Percentiles rank a stretch among this genome's conserved stretches.
Conservation (phyloP, 2,113 vertebrate species). For the Gadus chalcogrammus region DNA sequence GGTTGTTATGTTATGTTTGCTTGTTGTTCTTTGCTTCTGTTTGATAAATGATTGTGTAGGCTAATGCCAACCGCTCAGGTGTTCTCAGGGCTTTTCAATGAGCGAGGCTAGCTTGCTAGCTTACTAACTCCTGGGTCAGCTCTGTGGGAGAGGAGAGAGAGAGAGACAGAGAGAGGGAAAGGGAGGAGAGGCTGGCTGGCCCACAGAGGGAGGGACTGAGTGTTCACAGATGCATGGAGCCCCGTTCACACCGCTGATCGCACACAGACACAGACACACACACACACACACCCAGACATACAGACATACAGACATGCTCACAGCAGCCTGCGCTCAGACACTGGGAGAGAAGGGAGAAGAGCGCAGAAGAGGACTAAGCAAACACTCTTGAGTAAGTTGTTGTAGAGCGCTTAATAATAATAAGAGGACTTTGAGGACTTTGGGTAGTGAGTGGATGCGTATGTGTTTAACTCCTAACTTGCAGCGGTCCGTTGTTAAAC, state of each 20-base stretch:
- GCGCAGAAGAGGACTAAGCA: neutral
- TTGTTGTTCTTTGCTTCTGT: no score
- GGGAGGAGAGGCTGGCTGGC: constrained; percentile 58
- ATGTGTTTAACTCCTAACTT: neutral
- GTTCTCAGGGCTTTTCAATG: constrained; percentile 14
- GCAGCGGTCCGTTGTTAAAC: no score
- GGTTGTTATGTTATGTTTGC: neutral
- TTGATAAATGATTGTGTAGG: neutral
- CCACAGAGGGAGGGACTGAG: constrained; percentile 51
- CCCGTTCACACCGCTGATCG: constrained; percentile 66
- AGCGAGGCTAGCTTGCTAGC: neutral
- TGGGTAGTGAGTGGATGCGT: neutral
- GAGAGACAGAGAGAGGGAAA: constrained; percentile 25
- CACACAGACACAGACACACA: constrained; percentile 33
- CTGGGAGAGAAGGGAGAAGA: neutral
- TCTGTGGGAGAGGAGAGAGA: constrained; percentile 28
- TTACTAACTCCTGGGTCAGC: constrained; percentile 31
- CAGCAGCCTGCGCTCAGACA: neutral
- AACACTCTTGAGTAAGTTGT: neutral
- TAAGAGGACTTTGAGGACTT: neutral
- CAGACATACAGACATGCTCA: constrained; percentile 1
- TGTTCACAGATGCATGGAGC: constrained; percentile 64
- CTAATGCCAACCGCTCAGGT: constrained; percentile 9
- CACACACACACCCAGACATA: constrained; percentile 2
- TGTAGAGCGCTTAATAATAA: neutral